phyloP scores from a whole-genome alignment of 1,140 invertebrate genomes.

The Anastatus disparis region DNA sequence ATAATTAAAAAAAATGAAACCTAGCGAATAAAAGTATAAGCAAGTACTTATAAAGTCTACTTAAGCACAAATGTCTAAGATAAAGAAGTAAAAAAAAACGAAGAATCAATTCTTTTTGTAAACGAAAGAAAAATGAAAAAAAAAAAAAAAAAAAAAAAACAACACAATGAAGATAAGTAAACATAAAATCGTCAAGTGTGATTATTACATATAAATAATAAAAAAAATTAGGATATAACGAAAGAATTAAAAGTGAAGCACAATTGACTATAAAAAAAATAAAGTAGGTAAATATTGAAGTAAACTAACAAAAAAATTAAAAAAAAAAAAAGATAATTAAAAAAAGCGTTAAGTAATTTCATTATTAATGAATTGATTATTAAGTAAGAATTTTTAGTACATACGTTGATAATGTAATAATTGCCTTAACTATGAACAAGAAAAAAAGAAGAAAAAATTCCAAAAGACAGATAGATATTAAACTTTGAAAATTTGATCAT shows the following conservation, averaged over 20 bases:
- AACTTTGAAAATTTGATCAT: slow-evolving; percentile 17
- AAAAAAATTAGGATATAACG: not conserved
- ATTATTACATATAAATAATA: slow-evolving; percentile 2
- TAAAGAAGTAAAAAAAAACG: not conserved
- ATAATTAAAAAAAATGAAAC: not conserved
- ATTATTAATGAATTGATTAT: slow-evolving; percentile 34
- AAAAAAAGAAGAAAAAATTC: not conserved
- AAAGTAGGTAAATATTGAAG: slow-evolving; percentile 7
- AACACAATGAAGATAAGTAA: slow-evolving; percentile 13
- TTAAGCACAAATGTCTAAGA: slow-evolving; percentile 9
- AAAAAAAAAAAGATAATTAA: not conserved
- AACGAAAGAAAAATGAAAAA: not conserved
- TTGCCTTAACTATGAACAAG: slow-evolving; percentile 11
- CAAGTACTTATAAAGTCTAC: not conserved
- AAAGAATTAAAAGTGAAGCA: slow-evolving; percentile 7
- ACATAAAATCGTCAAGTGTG: slow-evolving; percentile 11
- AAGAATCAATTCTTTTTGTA: slow-evolving; percentile 14
- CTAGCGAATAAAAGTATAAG: too few species aligned
- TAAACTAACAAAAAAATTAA: not conserved
- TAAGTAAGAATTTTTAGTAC: slow-evolving; percentile 31
- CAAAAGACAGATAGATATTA: not conserved
- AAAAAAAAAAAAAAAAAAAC: not conserved
- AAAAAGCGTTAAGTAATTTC: not conserved
- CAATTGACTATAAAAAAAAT: slow-evolving; percentile 10
- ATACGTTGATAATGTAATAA: slow-evolving; percentile 18